phyloP scores from a whole-genome alignment of 2,113 vertebrate species.

The Catharus fuscescens region DNA sequence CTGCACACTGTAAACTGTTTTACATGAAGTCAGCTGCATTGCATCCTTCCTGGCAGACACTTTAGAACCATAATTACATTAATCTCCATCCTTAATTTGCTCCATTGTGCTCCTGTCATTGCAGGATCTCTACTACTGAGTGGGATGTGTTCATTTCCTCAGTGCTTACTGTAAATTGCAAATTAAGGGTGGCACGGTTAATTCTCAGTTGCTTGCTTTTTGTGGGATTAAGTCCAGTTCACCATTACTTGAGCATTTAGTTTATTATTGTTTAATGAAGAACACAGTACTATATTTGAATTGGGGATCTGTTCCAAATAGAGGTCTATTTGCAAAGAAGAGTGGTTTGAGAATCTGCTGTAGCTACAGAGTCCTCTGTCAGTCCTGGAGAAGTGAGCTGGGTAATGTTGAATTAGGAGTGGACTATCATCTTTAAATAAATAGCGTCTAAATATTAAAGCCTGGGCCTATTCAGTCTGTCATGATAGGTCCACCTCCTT shows the following conservation, averaged over 20 bases:
- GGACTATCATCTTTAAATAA: neutral
- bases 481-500: neutral
- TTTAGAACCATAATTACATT: constrained; percentile 22
- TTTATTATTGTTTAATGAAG: constrained; percentile 29
- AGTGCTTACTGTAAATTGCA: neutral
- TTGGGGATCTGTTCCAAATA: neutral
- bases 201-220: neutral
- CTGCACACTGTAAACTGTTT: neutral
- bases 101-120: constrained; percentile 24
- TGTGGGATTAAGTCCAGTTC: neutral
- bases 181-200: neutral
- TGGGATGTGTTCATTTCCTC: neutral
- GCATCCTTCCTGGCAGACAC: neutral
- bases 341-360: neutral
- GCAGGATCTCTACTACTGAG: neutral
- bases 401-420: neutral
- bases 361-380: neutral
- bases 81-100: neutral
- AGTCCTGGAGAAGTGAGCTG: neutral
- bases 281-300: neutral
- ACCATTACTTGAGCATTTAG: neutral
- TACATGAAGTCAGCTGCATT: neutral
- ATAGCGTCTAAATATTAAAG: neutral
- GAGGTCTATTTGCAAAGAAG: neutral
- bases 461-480: neutral